Conservation (phyloP, 2,797 vertebrate genomes). For the Emys orbicularis region DNA sequence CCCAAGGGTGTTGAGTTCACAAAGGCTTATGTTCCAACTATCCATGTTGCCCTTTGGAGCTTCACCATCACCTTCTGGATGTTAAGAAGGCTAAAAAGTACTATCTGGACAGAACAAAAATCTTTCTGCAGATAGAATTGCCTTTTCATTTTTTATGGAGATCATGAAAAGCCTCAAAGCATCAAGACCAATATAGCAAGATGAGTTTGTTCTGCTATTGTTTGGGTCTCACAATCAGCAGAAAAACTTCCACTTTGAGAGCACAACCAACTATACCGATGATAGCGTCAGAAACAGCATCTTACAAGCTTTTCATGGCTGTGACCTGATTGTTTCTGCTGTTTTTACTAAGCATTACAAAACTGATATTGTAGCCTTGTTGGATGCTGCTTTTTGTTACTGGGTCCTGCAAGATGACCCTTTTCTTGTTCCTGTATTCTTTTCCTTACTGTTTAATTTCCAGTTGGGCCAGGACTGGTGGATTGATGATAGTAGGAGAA, state of each 20-base stretch:
- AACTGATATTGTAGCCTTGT: not conserved
- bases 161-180: not conserved
- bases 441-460: not conserved
- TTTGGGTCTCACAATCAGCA: not conserved
- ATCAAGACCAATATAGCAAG: not conserved
- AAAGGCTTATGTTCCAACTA: not conserved
- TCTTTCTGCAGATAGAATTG: not conserved
- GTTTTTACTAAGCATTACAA: not conserved
- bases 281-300: not conserved
- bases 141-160: not conserved
- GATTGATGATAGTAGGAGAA: not conserved
- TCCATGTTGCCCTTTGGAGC: not conserved
- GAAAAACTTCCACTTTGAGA: not conserved
- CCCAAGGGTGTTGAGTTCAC: not conserved
- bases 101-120: not conserved
- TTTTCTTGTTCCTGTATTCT: not conserved
- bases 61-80: not conserved
- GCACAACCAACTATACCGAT: not conserved
- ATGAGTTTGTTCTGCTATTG: not conserved
- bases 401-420: not conserved
- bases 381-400: not conserved
- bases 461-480: not conserved
- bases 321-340: not conserved
- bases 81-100: not conserved
- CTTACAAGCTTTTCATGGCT: not conserved